A percentile compares a stretch with the other conserved stretches of the same genome.
Conservation (phyloP, 2,797 vertebrate genomes). For the Cuculus canorus region DNA sequence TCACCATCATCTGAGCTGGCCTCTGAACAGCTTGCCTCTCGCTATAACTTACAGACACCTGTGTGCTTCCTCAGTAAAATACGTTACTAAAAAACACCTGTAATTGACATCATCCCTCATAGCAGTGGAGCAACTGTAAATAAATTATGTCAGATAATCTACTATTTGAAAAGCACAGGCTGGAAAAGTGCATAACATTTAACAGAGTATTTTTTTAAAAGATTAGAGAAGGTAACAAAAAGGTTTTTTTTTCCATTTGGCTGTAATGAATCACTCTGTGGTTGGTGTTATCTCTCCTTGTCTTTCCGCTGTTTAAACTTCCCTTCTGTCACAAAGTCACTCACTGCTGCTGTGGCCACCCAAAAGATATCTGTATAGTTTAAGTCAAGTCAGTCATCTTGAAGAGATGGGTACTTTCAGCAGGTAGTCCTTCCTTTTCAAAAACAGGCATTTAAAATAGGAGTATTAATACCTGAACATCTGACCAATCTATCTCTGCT, state of each 20-base stretch:
- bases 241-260: background rate
- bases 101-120: background rate
- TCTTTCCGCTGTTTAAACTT: slow-evolving; percentile 11
- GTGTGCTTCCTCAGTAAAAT: background rate
- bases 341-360: background rate
- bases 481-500: background rate
- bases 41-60: background rate
- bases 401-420: background rate
- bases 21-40: background rate
- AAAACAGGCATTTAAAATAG: background rate
- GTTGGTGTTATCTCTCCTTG: background rate
- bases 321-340: background rate
- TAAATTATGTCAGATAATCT: background rate
- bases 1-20: background rate
- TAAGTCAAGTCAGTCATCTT: background rate
- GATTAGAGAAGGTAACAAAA: background rate
- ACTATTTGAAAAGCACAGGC: background rate
- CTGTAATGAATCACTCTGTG: background rate
- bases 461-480: background rate
- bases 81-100: background rate
- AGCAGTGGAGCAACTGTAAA: background rate
- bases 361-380: background rate
- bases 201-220: background rate
- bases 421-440: background rate
- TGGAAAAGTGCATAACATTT: background rate